Evolutionary conservation across 2,888 invertebrate species (phyloP).

Genomic region (Rhabditophanes sp.): DNA sequence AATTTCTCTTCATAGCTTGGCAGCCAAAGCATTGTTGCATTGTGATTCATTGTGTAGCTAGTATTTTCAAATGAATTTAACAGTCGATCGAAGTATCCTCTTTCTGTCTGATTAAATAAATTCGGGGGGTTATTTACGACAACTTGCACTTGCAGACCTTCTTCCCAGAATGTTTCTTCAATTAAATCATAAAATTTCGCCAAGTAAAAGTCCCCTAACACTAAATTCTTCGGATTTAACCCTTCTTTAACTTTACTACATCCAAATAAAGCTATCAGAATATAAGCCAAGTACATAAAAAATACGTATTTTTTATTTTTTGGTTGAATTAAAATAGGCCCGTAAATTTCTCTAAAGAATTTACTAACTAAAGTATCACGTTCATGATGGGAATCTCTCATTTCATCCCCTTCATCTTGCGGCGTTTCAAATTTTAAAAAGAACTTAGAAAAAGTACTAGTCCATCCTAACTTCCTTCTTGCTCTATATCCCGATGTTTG

Average conservation of each 20-base stretch:
- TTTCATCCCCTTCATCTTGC: constrained; percentile 11
- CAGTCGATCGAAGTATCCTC: constrained; percentile 21
- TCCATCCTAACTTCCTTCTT: too few species aligned
- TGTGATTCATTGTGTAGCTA: constrained; percentile 34
- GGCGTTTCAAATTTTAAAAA: constrained; percentile 7
- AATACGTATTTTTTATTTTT: constrained; percentile 15
- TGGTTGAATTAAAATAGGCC: constrained; percentile 31
- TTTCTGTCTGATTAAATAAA: constrained; percentile 19
- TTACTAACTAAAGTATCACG: constrained; percentile 39
- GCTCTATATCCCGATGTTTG: too few species aligned
- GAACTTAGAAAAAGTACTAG: constrained; percentile 6
- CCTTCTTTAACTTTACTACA: constrained; percentile 26
- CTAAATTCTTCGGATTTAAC: constrained; percentile 29
- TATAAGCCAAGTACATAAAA: constrained; percentile 20
- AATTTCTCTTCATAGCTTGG: constrained; percentile 31
- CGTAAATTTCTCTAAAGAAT: constrained; percentile 37
- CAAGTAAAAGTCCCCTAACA: constrained; percentile 32
- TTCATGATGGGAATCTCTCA: constrained; percentile 13
- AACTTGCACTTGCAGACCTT: constrained; percentile 43
- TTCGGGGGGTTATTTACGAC: constrained; percentile 39
- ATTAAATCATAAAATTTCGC: constrained; percentile 36
- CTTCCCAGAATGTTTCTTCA: constrained; percentile 42
- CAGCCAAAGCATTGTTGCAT: constrained; percentile 42
- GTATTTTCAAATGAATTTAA: constrained; percentile 26
- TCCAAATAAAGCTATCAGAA: constrained; percentile 28